Evolutionary conservation across 1,140 invertebrate genomes (phyloP).

Genomic region (Neodiprion pinetum): DNA sequence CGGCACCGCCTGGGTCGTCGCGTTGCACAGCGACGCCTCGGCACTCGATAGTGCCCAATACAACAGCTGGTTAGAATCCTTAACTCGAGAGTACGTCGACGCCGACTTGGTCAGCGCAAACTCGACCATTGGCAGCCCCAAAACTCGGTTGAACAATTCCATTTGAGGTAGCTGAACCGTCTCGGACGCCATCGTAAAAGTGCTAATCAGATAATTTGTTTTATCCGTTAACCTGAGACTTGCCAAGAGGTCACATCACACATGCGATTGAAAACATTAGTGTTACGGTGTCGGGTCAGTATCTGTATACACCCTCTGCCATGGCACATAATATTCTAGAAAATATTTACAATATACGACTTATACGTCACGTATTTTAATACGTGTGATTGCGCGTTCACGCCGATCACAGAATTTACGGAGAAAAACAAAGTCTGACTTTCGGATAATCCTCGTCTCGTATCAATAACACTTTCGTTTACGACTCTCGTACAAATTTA

Average conservation of each 20-base stretch:
- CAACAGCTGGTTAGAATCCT: constrained; percentile 62
- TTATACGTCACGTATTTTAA: background rate
- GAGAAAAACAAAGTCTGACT: background rate
- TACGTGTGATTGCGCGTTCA: no score
- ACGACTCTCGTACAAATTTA: background rate
- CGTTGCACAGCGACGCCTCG: constrained; percentile 69
- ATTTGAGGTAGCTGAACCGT: constrained; percentile 57
- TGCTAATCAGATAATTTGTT: constrained; percentile 7
- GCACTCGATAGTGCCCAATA: constrained; percentile 74
- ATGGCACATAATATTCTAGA: background rate
- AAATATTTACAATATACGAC: background rate
- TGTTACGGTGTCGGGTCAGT: no score
- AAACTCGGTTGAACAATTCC: constrained; percentile 64
- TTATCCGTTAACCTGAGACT: background rate
- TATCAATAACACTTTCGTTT: background rate
- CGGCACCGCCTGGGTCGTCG: constrained; percentile 66
- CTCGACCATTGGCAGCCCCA: constrained; percentile 65
- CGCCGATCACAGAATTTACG: background rate
- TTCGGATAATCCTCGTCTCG: background rate
- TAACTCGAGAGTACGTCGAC: constrained; percentile 65
- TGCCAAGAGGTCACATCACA: background rate
- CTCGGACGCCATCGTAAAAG: constrained; percentile 37
- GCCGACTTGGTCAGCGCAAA: constrained; percentile 63
- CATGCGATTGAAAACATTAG: background rate
- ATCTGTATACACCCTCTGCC: background rate